These are phyloP conservation scores for Neria commutata DNA, from an alignment of 2,888 invertebrate species.

Conservation along the genomic window DNA sequence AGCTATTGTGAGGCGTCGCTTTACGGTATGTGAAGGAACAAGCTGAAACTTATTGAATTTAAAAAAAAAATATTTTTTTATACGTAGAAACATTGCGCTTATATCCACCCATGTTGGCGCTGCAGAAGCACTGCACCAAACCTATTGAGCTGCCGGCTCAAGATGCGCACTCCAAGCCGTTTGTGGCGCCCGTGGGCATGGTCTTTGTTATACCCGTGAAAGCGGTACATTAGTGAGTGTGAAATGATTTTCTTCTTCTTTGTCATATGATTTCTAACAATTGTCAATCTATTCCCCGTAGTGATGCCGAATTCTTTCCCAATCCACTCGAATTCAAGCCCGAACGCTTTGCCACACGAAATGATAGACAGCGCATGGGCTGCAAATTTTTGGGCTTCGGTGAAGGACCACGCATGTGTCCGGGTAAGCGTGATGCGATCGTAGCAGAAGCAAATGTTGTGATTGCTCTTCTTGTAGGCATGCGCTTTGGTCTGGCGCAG, in stretches of 20 bases:
- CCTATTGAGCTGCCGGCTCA: conserved; percentile 40
- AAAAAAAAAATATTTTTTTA: background rate
- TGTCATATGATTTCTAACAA: background rate
- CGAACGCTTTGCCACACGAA: conserved; percentile 37
- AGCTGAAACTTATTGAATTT: background rate
- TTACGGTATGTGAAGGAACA: conserved; percentile 39
- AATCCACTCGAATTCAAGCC: conserved; percentile 42
- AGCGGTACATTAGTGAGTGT: conserved; percentile 46
- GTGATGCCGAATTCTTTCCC: conserved; percentile 41
- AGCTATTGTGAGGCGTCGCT: conserved; percentile 44
- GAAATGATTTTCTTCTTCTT: background rate
- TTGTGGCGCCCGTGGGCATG: conserved; percentile 34
- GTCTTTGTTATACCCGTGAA: conserved; percentile 46
- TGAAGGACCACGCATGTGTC: conserved; percentile 52
- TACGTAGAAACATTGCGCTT: conserved; percentile 47
- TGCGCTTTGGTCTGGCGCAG: conserved; percentile 45
- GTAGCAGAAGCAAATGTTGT: background rate
- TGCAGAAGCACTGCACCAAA: conserved; percentile 47
- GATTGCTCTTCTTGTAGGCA: conserved; percentile 30
- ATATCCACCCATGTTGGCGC: conserved; percentile 47
- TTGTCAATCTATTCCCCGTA: conserved; percentile 20
- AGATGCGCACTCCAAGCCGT: conserved; percentile 1
- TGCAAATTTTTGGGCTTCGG: conserved; percentile 48
- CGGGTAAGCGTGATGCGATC: conserved; percentile 32
- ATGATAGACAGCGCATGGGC: conserved; percentile 27